Conservation (phyloP, 1,140 invertebrate genomes). For the Phocides pigmalion region DNA sequence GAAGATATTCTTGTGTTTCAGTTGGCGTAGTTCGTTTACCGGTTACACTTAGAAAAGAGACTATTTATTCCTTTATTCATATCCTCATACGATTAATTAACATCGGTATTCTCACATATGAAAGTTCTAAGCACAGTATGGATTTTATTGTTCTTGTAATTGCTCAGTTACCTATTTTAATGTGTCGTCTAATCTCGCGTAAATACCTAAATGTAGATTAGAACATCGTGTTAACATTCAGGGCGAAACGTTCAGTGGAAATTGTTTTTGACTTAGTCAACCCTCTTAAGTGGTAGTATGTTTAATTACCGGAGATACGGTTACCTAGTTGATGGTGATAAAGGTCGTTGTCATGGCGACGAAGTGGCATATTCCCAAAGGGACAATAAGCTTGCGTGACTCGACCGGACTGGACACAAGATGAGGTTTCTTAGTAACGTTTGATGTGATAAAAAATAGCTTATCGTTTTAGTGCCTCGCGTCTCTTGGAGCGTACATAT, state of each 20-base stretch:
- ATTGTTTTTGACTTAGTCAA: slow-evolving; percentile 23
- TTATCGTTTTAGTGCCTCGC: slow-evolving; percentile 20
- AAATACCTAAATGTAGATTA: slow-evolving; percentile 18
- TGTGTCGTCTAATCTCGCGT: slow-evolving; percentile 16
- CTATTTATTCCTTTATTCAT: no score
- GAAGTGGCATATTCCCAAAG: slow-evolving; percentile 40
- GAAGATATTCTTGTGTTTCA: no score
- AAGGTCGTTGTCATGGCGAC: slow-evolving; percentile 44
- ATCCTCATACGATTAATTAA: no score
- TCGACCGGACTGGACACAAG: slow-evolving; percentile 22
- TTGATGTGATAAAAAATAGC: slow-evolving; percentile 31
- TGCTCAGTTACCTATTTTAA: not conserved
- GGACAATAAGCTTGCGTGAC: slow-evolving; percentile 43
- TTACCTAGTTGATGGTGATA: slow-evolving; percentile 42
- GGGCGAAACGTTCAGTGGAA: slow-evolving; percentile 1
- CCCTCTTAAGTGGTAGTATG: slow-evolving; percentile 36
- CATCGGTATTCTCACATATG: no score
- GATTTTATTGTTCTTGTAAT: no score
- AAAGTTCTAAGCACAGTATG: slow-evolving; percentile 7
- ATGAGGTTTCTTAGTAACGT: slow-evolving; percentile 32
- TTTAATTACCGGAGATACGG: slow-evolving; percentile 42
- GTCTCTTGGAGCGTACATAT: slow-evolving; percentile 12
- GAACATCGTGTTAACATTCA: not conserved
- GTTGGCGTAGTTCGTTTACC: no score
- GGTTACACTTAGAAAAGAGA: no score